Conservation (phyloP, 2,888 invertebrate species). For the Anoplius nigerrimus region DNA sequence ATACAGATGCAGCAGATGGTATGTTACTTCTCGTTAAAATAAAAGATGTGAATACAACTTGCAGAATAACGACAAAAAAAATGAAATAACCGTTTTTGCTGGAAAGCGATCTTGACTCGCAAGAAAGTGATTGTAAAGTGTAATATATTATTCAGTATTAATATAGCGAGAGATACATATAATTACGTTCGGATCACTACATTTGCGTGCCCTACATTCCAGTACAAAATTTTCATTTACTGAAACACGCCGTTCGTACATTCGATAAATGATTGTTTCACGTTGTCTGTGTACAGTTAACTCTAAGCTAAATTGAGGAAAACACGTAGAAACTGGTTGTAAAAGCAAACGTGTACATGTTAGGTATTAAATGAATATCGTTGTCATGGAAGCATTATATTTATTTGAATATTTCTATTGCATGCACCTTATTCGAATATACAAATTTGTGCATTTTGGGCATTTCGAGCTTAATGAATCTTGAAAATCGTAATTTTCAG, state of each 20-base stretch:
- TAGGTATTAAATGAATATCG: slow-evolving; percentile 9
- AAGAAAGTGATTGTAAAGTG: slow-evolving; percentile 64
- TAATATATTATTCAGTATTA: slow-evolving; percentile 74
- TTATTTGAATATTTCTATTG: not conserved
- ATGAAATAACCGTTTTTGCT: slow-evolving; percentile 43
- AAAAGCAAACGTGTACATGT: slow-evolving; percentile 29
- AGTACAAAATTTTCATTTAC: slow-evolving; percentile 55
- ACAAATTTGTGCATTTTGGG: too few relatives aligned
- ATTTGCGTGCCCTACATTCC: slow-evolving; percentile 70
- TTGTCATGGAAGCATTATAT: slow-evolving; percentile 8
- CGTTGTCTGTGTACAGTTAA: slow-evolving; percentile 11
- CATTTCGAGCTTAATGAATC: not conserved
- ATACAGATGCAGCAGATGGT: not conserved
- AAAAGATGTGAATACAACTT: slow-evolving; percentile 33
- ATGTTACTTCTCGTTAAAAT: slow-evolving; percentile 23
- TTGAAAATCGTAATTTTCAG: not conserved
- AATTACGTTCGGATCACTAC: slow-evolving; percentile 39
- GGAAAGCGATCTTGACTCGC: slow-evolving; percentile 38
- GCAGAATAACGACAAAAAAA: slow-evolving; percentile 24
- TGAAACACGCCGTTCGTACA: slow-evolving; percentile 4
- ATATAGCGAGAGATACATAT: slow-evolving; percentile 57
- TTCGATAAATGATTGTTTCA: slow-evolving; percentile 7
- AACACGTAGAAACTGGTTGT: not conserved
- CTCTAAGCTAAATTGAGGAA: not conserved
- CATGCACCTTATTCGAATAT: not conserved